Conservation (phyloP, 2,888 invertebrate genomes). For the Acanthosepion pharaonis region DNA sequence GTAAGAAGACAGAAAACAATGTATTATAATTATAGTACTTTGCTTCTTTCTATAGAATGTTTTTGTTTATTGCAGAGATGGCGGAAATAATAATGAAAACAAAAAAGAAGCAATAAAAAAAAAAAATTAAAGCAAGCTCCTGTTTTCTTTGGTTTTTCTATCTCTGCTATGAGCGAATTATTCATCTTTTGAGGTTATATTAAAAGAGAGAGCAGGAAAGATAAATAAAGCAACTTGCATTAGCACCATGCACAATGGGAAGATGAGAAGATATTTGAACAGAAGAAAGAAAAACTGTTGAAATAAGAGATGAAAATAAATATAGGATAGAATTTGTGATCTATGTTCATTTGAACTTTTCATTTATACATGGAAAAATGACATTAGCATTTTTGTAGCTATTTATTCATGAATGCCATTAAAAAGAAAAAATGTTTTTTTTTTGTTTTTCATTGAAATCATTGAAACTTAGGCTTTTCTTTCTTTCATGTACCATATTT, state of each 20-base stretch:
- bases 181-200: neutral
- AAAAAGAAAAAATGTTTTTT: neutral
- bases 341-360: neutral
- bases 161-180: neutral
- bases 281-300: neutral
- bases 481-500: too few relatives aligned
- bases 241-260: neutral
- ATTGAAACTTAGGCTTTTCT: neutral
- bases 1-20: too few relatives aligned
- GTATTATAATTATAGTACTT: too few relatives aligned
- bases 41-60: too few relatives aligned
- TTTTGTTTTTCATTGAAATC: neutral
- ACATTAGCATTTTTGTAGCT: neutral
- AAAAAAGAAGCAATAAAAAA: neutral
- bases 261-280: neutral
- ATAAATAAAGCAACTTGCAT: neutral
- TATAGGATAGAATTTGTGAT: neutral
- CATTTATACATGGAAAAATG: neutral
- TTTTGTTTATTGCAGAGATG: neutral
- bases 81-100: neutral
- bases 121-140: neutral
- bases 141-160: neutral
- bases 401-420: neutral
- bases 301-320: neutral
- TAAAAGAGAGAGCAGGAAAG: neutral